Evolutionary conservation across 2,113 vertebrate species (phyloP).

Genomic region (Megaceryle torquata): DNA sequence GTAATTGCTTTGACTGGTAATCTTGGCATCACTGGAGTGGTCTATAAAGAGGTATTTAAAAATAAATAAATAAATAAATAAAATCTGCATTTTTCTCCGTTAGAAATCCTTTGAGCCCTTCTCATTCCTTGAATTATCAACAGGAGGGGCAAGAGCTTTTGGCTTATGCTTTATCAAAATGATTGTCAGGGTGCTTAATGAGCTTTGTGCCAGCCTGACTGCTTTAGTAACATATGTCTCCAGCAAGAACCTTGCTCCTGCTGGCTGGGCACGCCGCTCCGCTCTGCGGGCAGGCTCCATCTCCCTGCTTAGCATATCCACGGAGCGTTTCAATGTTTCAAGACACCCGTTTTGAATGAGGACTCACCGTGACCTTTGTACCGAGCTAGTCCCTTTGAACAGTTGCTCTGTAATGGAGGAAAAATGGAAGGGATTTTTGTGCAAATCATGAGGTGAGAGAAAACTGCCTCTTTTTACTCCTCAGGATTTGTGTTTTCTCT

Average conservation of each 20-base stretch:
- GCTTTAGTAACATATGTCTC: background rate
- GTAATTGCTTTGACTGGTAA: background rate
- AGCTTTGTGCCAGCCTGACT: background rate
- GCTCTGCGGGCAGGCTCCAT: background rate
- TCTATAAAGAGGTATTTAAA: background rate
- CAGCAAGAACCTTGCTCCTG: background rate
- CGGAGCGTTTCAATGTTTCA: background rate
- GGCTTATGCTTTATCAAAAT: background rate
- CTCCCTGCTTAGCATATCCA: background rate
- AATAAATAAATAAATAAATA: background rate
- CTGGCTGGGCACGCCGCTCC: background rate
- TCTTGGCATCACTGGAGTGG: background rate
- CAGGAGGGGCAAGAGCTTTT: background rate
- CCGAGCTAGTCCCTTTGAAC: background rate
- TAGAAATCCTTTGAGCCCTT: background rate
- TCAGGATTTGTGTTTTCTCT: background rate
- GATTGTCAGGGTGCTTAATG: background rate
- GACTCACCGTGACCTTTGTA: background rate
- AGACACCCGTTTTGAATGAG: background rate
- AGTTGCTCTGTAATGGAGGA: background rate
- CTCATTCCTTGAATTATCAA: background rate
- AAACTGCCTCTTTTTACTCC: background rate
- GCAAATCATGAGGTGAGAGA: accelerated
- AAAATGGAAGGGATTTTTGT: accelerated
- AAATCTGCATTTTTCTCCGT: background rate